Conservation (phyloP, 2,113 vertebrate genomes). For the Monopterus albus region DNA sequence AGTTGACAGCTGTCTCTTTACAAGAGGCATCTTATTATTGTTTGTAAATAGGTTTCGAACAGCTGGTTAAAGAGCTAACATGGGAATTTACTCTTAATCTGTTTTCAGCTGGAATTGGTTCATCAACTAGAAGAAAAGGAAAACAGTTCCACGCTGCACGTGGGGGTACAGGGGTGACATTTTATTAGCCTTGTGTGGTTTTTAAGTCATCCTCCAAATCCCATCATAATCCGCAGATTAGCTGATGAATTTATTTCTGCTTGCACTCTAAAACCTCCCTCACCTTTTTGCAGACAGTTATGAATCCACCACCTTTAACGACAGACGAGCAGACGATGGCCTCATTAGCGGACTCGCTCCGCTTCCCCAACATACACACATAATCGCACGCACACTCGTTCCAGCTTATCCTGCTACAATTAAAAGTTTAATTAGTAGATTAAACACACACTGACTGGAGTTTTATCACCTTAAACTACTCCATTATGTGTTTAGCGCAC, state of each 20-base stretch:
- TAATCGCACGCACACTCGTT: slow-evolving; percentile 39
- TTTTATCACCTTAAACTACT: slow-evolving; percentile 81
- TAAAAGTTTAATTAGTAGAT: slow-evolving; percentile 87
- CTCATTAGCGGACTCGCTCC: slow-evolving; percentile 72
- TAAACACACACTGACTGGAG: slow-evolving; percentile 80
- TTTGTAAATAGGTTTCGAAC: slow-evolving; percentile 75
- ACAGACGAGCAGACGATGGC: slow-evolving; percentile 72
- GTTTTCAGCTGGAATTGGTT: slow-evolving; percentile 75
- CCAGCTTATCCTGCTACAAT: slow-evolving; percentile 82
- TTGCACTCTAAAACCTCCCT: slow-evolving; percentile 67
- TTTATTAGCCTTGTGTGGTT: slow-evolving; percentile 76
- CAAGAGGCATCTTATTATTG: slow-evolving; percentile 69
- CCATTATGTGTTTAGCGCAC: slow-evolving; percentile 78
- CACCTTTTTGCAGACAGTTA: slow-evolving; percentile 75
- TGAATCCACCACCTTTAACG: slow-evolving; percentile 71
- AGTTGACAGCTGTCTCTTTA: slow-evolving; percentile 74
- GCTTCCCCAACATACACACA: slow-evolving; percentile 43
- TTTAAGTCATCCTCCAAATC: slow-evolving; percentile 77
- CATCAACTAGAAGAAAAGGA: slow-evolving; percentile 45
- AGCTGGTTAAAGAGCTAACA: slow-evolving; percentile 78
- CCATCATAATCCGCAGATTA: slow-evolving; percentile 79
- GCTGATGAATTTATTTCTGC: slow-evolving; percentile 76
- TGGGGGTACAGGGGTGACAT: slow-evolving; percentile 64
- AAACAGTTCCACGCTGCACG: slow-evolving; percentile 35
- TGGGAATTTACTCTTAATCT: slow-evolving; percentile 76